Conservation (phyloP, 2,888 invertebrate genomes). For the Achlya flavicornis region DNA sequence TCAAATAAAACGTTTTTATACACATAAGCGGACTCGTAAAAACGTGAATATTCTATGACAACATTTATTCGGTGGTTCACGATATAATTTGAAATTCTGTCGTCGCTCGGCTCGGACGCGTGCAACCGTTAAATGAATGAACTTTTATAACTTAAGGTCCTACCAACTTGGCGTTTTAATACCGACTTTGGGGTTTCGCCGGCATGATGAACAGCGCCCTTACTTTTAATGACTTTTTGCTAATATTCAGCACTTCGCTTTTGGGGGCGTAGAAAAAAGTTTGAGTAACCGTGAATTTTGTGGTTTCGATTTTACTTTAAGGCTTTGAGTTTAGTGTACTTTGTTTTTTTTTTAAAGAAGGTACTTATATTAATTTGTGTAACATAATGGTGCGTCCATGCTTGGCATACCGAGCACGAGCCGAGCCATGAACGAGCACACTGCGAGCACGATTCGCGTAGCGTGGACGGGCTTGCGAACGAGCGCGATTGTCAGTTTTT, state of each 20-base stretch:
- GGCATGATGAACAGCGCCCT: slow-evolving; percentile 79
- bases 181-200: slow-evolving; percentile 72
- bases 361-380: too few species aligned
- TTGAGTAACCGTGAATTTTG: slow-evolving; percentile 48
- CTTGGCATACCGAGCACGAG: too few species aligned
- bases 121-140: slow-evolving; percentile 82
- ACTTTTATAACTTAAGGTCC: slow-evolving; percentile 80
- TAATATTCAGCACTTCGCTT: slow-evolving; percentile 74
- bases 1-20: background rate
- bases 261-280: slow-evolving; percentile 62
- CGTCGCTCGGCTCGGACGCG: slow-evolving; percentile 58
- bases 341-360: slow-evolving; percentile 13
- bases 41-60: slow-evolving; percentile 16
- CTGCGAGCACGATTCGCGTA: too few species aligned
- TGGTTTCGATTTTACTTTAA: slow-evolving; percentile 54
- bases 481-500: too few species aligned
- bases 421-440: too few species aligned
- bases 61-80: slow-evolving; percentile 31
- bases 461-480: too few species aligned
- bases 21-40: slow-evolving; percentile 12
- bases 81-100: slow-evolving; percentile 71
- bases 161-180: slow-evolving; percentile 69
- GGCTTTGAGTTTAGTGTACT: slow-evolving; percentile 22
- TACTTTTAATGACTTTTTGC: slow-evolving; percentile 84
- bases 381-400: too few species aligned